phyloP scores from a whole-genome alignment of 2,113 vertebrate genomes.

The Numida meleagris region DNA sequence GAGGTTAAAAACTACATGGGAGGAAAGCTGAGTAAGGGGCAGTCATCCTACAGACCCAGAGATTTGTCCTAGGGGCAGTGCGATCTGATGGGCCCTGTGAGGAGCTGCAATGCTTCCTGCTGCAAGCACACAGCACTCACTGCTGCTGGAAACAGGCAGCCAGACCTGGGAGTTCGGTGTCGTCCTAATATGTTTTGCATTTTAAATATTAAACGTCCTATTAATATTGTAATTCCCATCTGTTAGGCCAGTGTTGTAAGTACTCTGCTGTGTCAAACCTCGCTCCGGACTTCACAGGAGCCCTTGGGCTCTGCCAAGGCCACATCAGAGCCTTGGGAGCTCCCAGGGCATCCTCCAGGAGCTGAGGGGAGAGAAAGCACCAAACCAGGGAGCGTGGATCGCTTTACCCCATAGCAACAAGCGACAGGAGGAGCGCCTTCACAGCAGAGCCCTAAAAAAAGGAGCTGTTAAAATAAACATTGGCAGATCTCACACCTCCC shows the following conservation, averaged over 20 bases:
- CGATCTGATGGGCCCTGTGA: not conserved
- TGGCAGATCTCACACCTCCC: constrained; percentile 67
- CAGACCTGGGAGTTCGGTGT: rapidly evolving
- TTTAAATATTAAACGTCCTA: not conserved
- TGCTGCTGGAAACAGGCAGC: not conserved
- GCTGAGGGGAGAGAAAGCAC: not conserved
- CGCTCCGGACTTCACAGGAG: rapidly evolving
- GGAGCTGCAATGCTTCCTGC: not conserved
- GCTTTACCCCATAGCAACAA: constrained; percentile 66
- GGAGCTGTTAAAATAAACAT: constrained; percentile 71
- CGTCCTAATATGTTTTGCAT: rapidly evolving
- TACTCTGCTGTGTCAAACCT: no score
- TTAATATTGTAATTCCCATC: not conserved
- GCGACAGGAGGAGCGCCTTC: constrained; percentile 51
- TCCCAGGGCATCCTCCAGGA: not conserved
- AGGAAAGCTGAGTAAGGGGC: not conserved
- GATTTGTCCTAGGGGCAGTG: not conserved
- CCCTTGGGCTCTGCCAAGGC: rapidly evolving
- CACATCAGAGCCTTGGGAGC: not conserved
- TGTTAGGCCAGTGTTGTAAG: rapidly evolving
- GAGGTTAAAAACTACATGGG: not conserved
- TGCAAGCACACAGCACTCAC: not conserved
- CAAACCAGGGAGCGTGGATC: not conserved
- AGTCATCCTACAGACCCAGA: not conserved
- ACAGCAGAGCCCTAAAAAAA: constrained; percentile 65